Evolutionary conservation across 2,888 invertebrate genomes (phyloP).

Genomic region (Allolobophora icterica): DNA sequence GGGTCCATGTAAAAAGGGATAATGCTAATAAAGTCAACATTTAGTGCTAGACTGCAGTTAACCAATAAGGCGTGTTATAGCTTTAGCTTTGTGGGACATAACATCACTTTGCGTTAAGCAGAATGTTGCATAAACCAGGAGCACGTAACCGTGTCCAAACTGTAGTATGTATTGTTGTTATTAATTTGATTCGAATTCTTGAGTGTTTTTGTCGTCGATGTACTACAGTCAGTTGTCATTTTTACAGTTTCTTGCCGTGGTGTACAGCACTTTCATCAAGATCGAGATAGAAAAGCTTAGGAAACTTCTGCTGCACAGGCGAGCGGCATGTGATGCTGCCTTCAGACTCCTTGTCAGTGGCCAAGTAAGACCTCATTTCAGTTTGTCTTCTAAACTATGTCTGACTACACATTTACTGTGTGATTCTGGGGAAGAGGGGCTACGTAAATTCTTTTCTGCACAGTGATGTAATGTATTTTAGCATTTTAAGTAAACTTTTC

Average conservation of each 20-base stretch:
- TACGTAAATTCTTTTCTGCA: too few relatives aligned
- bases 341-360: conserved; percentile 81
- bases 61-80: too few relatives aligned
- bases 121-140: too few relatives aligned
- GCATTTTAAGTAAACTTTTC: too few relatives aligned
- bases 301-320: conserved; percentile 80
- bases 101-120: too few relatives aligned
- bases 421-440: neutral
- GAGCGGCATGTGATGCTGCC: conserved; percentile 81
- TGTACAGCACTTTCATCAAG: conserved; percentile 86
- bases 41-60: too few relatives aligned
- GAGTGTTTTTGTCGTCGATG: too few relatives aligned
- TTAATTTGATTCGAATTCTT: neutral
- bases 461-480: too few relatives aligned
- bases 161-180: neutral
- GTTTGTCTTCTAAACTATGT: neutral
- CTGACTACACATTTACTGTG: neutral
- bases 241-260: conserved; percentile 82
- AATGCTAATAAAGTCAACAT: too few relatives aligned
- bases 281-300: conserved; percentile 85
- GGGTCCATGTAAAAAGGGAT: too few relatives aligned
- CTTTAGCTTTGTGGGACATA: too few relatives aligned
- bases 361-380: conserved; percentile 64
- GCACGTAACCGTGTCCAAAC: too few relatives aligned
- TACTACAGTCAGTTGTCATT: neutral